Evolutionary conservation across 2,888 invertebrate genomes (phyloP), one percentile per base, ranked within the genome.

Genomic region (Melikaiella ostensackeni): DNA sequence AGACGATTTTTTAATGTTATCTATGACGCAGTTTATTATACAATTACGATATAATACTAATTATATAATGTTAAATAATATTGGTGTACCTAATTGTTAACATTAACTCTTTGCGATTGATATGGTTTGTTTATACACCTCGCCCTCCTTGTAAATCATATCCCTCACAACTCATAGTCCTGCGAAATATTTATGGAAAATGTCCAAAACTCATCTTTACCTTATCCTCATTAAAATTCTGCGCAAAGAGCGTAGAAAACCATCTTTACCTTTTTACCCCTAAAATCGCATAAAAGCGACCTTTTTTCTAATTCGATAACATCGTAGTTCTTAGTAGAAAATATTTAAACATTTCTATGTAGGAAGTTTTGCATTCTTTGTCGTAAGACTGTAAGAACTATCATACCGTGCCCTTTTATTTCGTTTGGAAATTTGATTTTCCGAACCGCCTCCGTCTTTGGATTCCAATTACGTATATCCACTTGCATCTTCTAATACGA

Each of bases 41-140:
- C 88, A 91, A 91, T 90, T 91, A 91, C 90, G 91, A 88, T 89
- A 87, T 88, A 86, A 87, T 84, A 87, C 89, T 90, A 91, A 86
- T 88, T 84, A 88, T 89, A 88, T 87, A 88, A 88, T 87, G 84
- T 84, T 90, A 87, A 88, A 88, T 89, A 88, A 89, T 90, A 88
- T 86, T 88, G 88, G 85, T 88, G 85, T 89, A 86, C 84, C 87
- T 88, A 88, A 85, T 84, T 83, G 83, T 88, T 88, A 89, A 89
- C 88, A 89, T 87, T 89, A 89, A 89, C 86, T 88, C 87, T 86
- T 88, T 88, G 88, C 88, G 89, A 89, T 88, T 91, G 91, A 91
- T 91, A 91, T 91, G 91, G 89, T 86, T 89, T 88, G 88, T 91
- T 90, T 91, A 89, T 90, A 90, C 90, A 90, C 83, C 84, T 83